Base-by-base conservation (phyloP, 1,140 invertebrate genomes). In the Odontomachus brunneus region DNA sequence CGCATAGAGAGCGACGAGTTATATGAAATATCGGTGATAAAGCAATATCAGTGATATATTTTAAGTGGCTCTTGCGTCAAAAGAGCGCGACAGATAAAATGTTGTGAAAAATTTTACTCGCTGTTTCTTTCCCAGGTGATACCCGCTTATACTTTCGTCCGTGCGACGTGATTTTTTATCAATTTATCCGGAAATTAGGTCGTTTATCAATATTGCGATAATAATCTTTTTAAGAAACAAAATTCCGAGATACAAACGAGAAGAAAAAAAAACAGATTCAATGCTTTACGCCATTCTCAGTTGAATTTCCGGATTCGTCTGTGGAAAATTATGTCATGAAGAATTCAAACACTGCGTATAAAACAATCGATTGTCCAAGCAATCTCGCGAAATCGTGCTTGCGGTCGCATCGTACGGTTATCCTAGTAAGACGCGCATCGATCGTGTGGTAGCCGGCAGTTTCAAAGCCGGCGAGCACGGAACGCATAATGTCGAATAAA, bases 401-500 rank as follows among this genome's bases (percentile, higher is more conserved):
- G 48, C 60, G 26, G 51, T 53, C 26, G 48, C 7, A n/a, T 44
- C 17, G 22, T 12, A 53, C 19, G 19, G 55, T 44, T 3, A 57
- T 81, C n/a, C 48, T 19, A 17, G 19, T 2, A 63, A 63, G 49
- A 53, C 29, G 29, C n/a, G 24, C 66, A 12, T n/a, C 51, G 19
- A 17, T 63, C n/a, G 9, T 0, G 38, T 60, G 17, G 38, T 51
- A 80, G 75, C 62, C 66, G 29, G 38, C 11, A 14, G 72, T 22
- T 24, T 44, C 65, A n/a, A 80, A 80, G 24, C 26, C 84, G 65
- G 48, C 22, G 48, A 60, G 62, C 67, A 17, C 69, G 48, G 33
- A 11, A 44, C 38, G 38, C 3, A 33, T 19, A 26, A 63, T 66
- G 72, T 83, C 62, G 78, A 75, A 76, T 76, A 82, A 83, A 62